These are phyloP conservation scores for Deilephila porcellus DNA, from an alignment of 2,888 invertebrate genomes.

Conservation along the genomic window DNA sequence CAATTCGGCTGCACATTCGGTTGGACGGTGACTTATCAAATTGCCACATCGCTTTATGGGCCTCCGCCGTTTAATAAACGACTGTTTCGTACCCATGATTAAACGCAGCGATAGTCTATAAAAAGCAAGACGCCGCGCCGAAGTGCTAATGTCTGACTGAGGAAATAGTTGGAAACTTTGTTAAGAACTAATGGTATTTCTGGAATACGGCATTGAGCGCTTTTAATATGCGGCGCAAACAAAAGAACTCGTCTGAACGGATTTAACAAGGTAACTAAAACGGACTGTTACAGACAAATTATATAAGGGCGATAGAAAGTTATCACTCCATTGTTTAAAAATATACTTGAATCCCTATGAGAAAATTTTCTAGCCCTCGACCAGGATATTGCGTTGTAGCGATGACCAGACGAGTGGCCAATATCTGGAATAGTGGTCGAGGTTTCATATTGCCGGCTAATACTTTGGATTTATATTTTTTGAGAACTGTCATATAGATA, in stretches of 20 bases:
- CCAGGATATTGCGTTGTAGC: constrained; percentile 74
- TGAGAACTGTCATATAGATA: neutral
- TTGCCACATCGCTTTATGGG: constrained; percentile 70
- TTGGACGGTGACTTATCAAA: constrained; percentile 62
- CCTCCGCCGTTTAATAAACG: constrained; percentile 56
- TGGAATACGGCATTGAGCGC: constrained; percentile 4
- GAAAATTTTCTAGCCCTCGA: constrained; percentile 57
- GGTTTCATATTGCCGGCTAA: constrained; percentile 60
- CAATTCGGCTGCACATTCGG: constrained; percentile 56
- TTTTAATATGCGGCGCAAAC: neutral
- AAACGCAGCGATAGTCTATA: constrained; percentile 15
- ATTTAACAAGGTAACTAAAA: neutral
- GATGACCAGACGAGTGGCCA: constrained; percentile 71
- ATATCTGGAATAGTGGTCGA: constrained; percentile 61
- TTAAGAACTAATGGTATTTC: constrained; percentile 20
- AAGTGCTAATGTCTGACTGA: constrained; percentile 24
- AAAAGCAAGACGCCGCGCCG: constrained; percentile 12
- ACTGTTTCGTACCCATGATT: constrained; percentile 41
- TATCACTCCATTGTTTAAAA: constrained; percentile 24
- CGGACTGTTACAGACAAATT: neutral
- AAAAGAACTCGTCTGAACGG: neutral
- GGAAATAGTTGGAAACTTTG: constrained; percentile 21
- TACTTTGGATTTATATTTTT: constrained; percentile 27
- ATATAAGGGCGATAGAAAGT: constrained; percentile 32
- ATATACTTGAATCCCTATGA: constrained; percentile 32